Evolutionary conservation across 2,797 vertebrate species (phyloP).

Genomic region (Glossophaga mutica): DNA sequence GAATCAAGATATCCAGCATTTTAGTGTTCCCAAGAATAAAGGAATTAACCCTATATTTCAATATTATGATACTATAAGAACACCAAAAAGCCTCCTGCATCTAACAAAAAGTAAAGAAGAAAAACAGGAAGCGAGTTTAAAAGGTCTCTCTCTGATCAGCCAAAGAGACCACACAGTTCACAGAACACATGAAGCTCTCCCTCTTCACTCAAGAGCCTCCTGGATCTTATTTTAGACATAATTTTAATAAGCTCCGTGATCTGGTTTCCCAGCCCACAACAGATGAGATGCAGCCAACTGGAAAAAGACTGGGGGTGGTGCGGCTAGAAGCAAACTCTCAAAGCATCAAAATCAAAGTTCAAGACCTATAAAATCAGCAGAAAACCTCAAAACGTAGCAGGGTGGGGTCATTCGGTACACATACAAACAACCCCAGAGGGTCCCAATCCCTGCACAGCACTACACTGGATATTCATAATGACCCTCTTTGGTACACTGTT

Average conservation of each 20-base stretch:
- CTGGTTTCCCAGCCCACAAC: conserved; percentile 70
- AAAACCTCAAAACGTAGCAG: conserved; percentile 52
- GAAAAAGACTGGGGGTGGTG: conserved; percentile 61
- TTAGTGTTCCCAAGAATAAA: conserved; percentile 25
- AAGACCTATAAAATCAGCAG: conserved; percentile 50
- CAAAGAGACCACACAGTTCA: conserved; percentile 59
- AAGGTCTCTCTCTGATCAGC: conserved; percentile 54
- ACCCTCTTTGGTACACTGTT: conserved; percentile 14
- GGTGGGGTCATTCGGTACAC: neutral
- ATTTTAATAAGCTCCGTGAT: conserved; percentile 72
- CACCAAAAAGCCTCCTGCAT: conserved; percentile 24
- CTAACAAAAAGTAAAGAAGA: conserved; percentile 47
- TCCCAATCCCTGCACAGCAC: conserved; percentile 15
- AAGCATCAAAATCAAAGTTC: conserved; percentile 62
- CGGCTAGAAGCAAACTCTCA: conserved; percentile 50
- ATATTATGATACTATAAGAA: neutral
- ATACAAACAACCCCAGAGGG: neutral
- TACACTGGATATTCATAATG: conserved; percentile 24
- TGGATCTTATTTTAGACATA: conserved; percentile 73
- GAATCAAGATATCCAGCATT: conserved; percentile 29
- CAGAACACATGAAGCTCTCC: conserved; percentile 55
- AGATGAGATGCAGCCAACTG: conserved; percentile 66
- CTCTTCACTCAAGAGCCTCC: conserved; percentile 66
- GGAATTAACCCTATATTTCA: conserved; percentile 41
- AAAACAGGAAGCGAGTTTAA: conserved; percentile 65